Evolutionary conservation across 1,140 invertebrate genomes (phyloP), one percentile per base, ranked within the genome.

Genomic region (Portunus trituberculatus): DNA sequence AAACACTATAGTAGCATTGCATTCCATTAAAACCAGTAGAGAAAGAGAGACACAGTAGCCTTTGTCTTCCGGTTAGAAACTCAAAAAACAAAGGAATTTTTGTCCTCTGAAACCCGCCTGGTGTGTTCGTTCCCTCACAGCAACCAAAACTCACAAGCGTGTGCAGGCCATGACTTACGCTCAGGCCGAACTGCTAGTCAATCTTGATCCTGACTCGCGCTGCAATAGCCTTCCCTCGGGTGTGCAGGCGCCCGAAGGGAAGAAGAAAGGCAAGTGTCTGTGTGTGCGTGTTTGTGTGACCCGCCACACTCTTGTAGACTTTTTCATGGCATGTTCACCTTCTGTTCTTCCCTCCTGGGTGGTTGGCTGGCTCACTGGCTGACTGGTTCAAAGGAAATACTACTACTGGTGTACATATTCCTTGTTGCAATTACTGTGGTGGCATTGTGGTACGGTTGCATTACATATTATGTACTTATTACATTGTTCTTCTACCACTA

Each of bases 101-200:
- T 28, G 31, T 83, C 20, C 28, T 76, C 76, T 93, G 83, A 83
- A 91, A 76, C 28, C 28, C 83, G 93, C 87, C 39, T 93, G 83
- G 94, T 92, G 86, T 95, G 45, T 59, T 76, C 20, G 67, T 95
- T 84, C 84, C 87, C 92, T 93, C 92, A 89, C 94, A 96, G 96
- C 92, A 31, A 96, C 92, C 92, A 96, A 96, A 96, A 86, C 92
- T 48, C 94, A 94, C 88, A 96, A 95, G 92, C 91, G 96, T 46
- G 91, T 93, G 84, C 96, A 96, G 92, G 96, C 96, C 87, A 92
- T 96, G 96, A 96, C 96, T 45, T 95, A 96, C 92, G 96, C 96
- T 87, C 96, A 96, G 94, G 96, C 96, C 84, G 96, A 96, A 93
- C 92, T 96, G 83, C 96, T 96, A 91, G 96, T 96, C 94, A 96